phyloP scores from a whole-genome alignment of 2,113 vertebrate genomes.

The Microcebus jonahi region DNA sequence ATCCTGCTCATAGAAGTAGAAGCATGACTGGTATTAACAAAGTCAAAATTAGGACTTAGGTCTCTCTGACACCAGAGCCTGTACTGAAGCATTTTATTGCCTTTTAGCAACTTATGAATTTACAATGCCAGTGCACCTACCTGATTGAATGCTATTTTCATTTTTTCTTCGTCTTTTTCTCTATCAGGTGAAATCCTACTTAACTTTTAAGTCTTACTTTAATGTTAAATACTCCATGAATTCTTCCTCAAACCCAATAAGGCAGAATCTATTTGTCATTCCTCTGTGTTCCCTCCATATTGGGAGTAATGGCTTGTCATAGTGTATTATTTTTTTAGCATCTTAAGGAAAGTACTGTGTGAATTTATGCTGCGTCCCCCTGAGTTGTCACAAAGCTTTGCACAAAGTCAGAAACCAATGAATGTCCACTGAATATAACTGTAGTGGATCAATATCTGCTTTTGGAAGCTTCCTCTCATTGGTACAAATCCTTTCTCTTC shows the following conservation, averaged over 20 bases:
- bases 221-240: conserved; percentile 1
- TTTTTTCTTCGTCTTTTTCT: neutral
- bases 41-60: neutral
- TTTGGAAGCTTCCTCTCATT: neutral
- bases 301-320: neutral
- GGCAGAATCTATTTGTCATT: neutral
- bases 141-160: neutral
- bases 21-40: neutral
- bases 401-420: neutral
- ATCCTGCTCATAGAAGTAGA: neutral
- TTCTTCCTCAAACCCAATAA: neutral
- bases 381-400: neutral
- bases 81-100: neutral
- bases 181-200: neutral
- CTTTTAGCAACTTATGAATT: neutral
- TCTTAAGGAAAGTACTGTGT: neutral
- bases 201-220: neutral
- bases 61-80: neutral
- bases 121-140: neutral
- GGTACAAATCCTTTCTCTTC: neutral
- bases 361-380: neutral
- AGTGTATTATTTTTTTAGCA: neutral
- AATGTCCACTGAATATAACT: neutral
- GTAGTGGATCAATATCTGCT: neutral
- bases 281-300: neutral